phyloP scores from a whole-genome alignment of 92 coral and sea anemone genomes.

The Chrysogorgia sp. region DNA sequence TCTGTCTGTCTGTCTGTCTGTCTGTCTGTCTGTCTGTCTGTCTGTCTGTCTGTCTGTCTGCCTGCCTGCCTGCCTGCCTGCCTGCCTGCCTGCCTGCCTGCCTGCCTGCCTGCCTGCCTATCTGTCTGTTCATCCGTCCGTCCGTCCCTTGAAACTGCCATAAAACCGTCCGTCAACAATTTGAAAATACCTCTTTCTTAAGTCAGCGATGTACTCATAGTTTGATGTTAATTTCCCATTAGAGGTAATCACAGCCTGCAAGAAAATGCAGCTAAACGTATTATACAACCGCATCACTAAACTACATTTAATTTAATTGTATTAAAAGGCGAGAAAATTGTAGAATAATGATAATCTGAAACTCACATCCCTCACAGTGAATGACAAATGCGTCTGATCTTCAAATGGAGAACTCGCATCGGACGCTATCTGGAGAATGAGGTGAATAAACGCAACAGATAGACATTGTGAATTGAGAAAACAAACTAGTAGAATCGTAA shows the following conservation, averaged over 20 bases:
- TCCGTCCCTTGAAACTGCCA: too few relatives aligned
- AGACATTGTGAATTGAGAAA: background rate
- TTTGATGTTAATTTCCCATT: conserved; percentile 82
- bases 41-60: too few relatives aligned
- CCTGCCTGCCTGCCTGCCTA: too few relatives aligned
- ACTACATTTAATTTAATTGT: too few relatives aligned
- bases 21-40: too few relatives aligned
- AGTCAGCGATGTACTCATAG: conserved; percentile 81
- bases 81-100: too few relatives aligned
- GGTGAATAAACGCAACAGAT: background rate
- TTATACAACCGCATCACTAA: too few relatives aligned
- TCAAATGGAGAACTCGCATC: conserved; percentile 80
- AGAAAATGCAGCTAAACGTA: background rate
- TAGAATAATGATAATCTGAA: background rate
- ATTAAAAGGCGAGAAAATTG: background rate
- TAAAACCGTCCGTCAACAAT: too few relatives aligned
- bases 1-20: too few relatives aligned
- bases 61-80: too few relatives aligned
- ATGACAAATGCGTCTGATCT: conserved; percentile 66
- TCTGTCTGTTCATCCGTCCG: too few relatives aligned
- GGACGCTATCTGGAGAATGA: conserved; percentile 71
- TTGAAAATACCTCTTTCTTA: conserved; percentile 89
- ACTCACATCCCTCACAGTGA: conserved; percentile 81
- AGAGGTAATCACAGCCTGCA: conserved; percentile 86
- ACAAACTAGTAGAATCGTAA: background rate